Conservation (phyloP, 2,113 vertebrate genomes). For the Excalfactoria chinensis region DNA sequence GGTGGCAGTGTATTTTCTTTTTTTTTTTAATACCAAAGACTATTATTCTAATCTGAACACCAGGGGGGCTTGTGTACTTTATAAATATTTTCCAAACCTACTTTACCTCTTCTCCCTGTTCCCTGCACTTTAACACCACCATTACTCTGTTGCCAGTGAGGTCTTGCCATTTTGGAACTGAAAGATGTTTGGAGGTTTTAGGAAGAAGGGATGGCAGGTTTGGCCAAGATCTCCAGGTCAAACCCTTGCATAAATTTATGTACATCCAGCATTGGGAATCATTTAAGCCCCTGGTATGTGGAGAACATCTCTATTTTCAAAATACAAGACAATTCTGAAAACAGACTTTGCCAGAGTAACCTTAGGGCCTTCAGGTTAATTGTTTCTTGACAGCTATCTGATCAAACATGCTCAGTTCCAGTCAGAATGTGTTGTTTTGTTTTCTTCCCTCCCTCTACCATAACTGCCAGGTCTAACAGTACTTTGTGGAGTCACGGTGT, state of each 20-base stretch:
- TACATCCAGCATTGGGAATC: not conserved
- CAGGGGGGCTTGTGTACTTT: not conserved
- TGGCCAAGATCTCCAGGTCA: not conserved
- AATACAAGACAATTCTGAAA: not conserved
- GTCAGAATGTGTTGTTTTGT: not conserved
- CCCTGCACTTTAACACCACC: not conserved
- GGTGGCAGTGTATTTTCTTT: not conserved
- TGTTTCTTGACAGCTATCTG: not conserved
- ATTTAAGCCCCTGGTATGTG: not conserved
- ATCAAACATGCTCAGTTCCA: not conserved
- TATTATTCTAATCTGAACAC: not conserved
- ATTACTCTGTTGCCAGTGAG: not conserved
- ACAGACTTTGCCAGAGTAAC: not conserved
- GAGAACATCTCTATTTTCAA: not conserved
- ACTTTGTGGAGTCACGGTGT: not conserved
- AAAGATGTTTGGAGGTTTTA: not conserved
- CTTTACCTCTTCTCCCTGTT: not conserved
- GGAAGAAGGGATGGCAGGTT: not conserved
- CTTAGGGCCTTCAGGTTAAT: not conserved
- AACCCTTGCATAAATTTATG: not conserved
- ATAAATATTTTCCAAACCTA: not conserved
- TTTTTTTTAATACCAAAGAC: not conserved
- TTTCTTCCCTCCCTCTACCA: not conserved
- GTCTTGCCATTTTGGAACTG: not conserved
- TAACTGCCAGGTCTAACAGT: not conserved